phyloP scores from a whole-genome alignment of 2,888 invertebrate genomes.

The Acronicta psi region DNA sequence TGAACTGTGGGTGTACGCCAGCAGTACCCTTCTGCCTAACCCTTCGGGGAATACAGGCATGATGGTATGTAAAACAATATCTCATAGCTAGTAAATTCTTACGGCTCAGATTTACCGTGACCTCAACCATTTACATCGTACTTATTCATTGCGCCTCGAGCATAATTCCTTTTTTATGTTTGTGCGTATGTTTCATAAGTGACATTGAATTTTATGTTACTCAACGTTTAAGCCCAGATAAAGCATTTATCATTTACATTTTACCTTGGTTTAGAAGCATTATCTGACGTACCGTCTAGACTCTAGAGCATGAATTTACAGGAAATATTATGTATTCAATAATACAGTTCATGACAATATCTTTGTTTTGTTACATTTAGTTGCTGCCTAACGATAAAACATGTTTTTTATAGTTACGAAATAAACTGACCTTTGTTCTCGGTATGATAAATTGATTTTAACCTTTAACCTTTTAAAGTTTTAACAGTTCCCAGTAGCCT shows the following conservation, averaged over 20 bases:
- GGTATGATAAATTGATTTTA: neutral
- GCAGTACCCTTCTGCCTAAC: no score
- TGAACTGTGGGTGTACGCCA: no score
- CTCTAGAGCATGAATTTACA: constrained; percentile 33
- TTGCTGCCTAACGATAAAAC: neutral
- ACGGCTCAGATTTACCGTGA: no score
- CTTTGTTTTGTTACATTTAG: neutral
- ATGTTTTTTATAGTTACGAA: neutral
- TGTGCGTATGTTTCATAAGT: constrained; percentile 15
- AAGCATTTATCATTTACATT: constrained; percentile 30
- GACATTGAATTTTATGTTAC: constrained; percentile 37
- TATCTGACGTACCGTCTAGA: constrained; percentile 30
- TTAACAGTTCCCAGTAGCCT: constrained; percentile 29
- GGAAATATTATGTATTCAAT: constrained; percentile 25
- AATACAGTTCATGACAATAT: constrained; percentile 14
- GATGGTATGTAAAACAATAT: no score
- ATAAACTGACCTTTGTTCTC: neutral
- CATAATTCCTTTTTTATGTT: no score
- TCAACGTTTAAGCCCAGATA: constrained; percentile 17
- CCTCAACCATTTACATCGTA: constrained; percentile 14
- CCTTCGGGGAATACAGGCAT: no score
- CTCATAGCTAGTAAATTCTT: constrained; percentile 7
- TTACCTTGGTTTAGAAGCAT: constrained; percentile 30
- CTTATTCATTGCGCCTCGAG: no score
- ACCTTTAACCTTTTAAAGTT: constrained; percentile 18